These are phyloP conservation scores for Drosophila kohkoa DNA, from an alignment of 1,140 invertebrate species.

Conservation along the genomic window DNA sequence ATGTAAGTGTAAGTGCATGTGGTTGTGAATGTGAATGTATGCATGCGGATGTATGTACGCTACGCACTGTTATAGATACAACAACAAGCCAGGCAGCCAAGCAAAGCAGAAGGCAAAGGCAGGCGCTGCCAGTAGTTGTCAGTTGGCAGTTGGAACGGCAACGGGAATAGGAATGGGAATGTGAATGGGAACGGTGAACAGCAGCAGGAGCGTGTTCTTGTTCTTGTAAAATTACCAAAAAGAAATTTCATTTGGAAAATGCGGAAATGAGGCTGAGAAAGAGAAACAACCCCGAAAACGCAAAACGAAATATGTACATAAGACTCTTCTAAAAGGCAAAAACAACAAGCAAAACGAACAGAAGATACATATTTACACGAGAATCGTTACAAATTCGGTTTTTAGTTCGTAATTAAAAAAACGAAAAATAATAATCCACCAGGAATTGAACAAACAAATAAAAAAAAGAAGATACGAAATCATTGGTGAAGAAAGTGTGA, in stretches of 20 bases:
- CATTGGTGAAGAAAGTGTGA: conserved; percentile 69
- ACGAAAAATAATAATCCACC: conserved; percentile 44
- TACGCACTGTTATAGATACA: conserved; percentile 81
- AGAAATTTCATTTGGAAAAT: conserved; percentile 81
- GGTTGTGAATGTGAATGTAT: conserved; percentile 30
- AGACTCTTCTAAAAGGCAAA: conserved; percentile 36
- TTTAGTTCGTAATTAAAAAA: conserved; percentile 40
- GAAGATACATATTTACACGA: conserved; percentile 8
- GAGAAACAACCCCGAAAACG: conserved; percentile 73
- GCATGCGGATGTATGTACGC: conserved; percentile 50
- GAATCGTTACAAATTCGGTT: conserved; percentile 25
- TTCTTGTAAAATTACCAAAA: conserved; percentile 82
- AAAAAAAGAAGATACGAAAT: conserved; percentile 42
- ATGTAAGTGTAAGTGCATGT: conserved; percentile 31
- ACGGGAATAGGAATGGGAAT: conserved; percentile 19
- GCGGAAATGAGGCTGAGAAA: conserved; percentile 79
- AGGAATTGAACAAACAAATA: conserved; percentile 46
- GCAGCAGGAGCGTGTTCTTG: conserved; percentile 62
- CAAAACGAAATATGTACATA: conserved; percentile 54
- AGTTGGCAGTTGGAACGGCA: conserved; percentile 39
- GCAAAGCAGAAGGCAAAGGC: conserved; percentile 50
- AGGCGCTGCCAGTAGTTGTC: conserved; percentile 17
- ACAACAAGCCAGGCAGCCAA: conserved; percentile 63
- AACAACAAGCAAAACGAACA: conserved; percentile 50
- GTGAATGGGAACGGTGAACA: conserved; percentile 41